Percentiles rank a stretch among this genome's conserved stretches.
phyloP scores from a whole-genome alignment of 2,888 invertebrate species.

The Coelinius sp. region DNA sequence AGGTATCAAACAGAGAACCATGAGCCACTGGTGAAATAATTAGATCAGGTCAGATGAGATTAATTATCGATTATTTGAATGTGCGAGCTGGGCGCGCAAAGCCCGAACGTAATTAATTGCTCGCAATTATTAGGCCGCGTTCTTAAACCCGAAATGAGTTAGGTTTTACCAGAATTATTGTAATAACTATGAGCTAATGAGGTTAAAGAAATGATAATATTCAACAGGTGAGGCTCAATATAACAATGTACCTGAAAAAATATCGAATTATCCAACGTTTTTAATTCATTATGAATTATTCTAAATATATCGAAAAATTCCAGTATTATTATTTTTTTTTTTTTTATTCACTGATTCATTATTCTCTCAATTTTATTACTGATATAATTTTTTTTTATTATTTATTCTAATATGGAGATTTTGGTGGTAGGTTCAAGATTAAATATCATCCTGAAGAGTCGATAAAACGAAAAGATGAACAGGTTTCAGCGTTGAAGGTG shows the following conservation, averaged over 20 bases:
- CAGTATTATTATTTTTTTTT: neutral
- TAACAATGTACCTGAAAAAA: conserved; percentile 31
- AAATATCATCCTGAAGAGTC: conserved; percentile 99
- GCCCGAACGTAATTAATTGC: conserved; percentile 62
- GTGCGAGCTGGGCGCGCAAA: conserved; percentile 70
- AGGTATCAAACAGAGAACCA: no score
- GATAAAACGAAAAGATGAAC: conserved; percentile 89
- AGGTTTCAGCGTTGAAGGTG: conserved; percentile 85
- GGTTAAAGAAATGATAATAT: conserved; percentile 50
- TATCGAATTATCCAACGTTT: conserved; percentile 26
- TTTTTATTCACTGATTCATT: no score
- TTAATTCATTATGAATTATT: neutral
- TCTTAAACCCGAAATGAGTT: conserved; percentile 64
- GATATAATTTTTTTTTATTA: conserved; percentile 48
- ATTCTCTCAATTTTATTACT: no score
- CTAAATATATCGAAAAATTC: conserved; percentile 1
- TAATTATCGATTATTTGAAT: neutral
- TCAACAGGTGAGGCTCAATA: conserved; percentile 67
- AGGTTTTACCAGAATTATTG: neutral
- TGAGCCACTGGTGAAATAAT: conserved; percentile 14
- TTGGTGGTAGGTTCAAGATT: conserved; percentile 90
- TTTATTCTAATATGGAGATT: neutral
- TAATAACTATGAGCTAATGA: conserved; percentile 37
- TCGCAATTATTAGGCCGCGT: conserved; percentile 67
- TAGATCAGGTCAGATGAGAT: conserved; percentile 14